Evolutionary conservation across 2,888 invertebrate species (phyloP).

Genomic region (Thymelicus acteon): DNA sequence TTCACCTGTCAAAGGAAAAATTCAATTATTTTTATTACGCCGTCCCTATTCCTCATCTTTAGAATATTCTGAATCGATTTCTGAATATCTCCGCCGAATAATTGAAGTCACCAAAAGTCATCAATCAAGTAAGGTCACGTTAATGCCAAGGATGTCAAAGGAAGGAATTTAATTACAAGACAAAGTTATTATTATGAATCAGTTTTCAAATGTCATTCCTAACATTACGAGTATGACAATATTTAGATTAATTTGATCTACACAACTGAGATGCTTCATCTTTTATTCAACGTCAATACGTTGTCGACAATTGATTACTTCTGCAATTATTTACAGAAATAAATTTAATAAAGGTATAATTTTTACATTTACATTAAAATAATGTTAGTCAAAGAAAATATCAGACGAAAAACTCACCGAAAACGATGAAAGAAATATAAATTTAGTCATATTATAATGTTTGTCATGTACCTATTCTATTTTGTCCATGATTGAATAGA

Average conservation of each 20-base stretch:
- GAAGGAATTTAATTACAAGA: constrained; percentile 5
- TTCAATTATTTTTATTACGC: constrained; percentile 26
- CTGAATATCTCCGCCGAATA: constrained; percentile 32
- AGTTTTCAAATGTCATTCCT: neutral
- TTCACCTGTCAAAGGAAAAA: constrained; percentile 25
- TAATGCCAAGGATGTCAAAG: constrained; percentile 15
- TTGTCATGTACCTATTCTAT: too few relatives aligned
- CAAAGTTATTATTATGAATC: constrained; percentile 8
- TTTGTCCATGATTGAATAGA: too few relatives aligned
- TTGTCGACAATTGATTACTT: neutral
- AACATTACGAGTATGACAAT: neutral
- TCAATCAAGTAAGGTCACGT: constrained; percentile 31
- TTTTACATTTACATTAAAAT: too few relatives aligned
- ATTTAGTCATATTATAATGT: neutral
- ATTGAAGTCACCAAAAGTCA: constrained; percentile 25
- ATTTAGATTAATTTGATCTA: neutral
- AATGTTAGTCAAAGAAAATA: too few relatives aligned
- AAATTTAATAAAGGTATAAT: too few relatives aligned
- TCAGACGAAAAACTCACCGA: too few relatives aligned
- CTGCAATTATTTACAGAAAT: neutral
- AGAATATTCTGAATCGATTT: constrained; percentile 31
- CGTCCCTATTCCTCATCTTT: constrained; percentile 23
- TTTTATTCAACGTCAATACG: neutral
- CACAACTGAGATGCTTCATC: neutral
- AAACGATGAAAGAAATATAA: neutral